These are phyloP conservation scores for Equus przewalskii DNA, from an alignment of 2,113 vertebrate genomes.

Conservation along the genomic window DNA sequence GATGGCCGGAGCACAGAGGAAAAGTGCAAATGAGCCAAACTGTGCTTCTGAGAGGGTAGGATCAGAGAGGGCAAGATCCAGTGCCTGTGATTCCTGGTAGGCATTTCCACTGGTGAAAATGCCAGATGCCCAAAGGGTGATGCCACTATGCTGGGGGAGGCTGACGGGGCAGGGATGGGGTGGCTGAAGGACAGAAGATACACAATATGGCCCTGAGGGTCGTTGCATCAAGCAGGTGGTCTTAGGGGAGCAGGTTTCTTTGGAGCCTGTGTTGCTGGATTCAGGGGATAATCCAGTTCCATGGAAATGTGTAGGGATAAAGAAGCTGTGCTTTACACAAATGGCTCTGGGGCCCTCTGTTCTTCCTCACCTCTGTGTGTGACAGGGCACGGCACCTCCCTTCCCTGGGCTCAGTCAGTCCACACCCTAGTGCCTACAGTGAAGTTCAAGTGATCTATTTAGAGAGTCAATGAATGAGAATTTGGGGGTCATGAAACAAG, in stretches of 20 bases:
- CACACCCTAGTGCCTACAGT: not conserved
- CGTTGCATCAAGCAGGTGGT: not conserved
- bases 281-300: not conserved
- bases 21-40: not conserved
- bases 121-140: not conserved
- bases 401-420: not conserved
- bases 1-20: not conserved
- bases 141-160: accelerated
- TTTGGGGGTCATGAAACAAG: not conserved
- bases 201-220: not conserved
- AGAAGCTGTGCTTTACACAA: not conserved
- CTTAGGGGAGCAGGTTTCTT: not conserved
- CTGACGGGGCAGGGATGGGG: too few relatives aligned
- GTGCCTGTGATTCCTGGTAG: not conserved
- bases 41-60: not conserved
- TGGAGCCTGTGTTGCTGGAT: not conserved
- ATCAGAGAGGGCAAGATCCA: not conserved
- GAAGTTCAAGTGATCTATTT: not conserved
- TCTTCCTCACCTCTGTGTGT: not conserved
- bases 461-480: not conserved
- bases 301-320: accelerated
- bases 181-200: not conserved
- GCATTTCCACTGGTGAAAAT: not conserved
- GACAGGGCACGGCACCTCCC: accelerated
- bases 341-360: accelerated